Evolutionary conservation across 1,140 invertebrate genomes (phyloP).

Genomic region (Phocides pigmalion): DNA sequence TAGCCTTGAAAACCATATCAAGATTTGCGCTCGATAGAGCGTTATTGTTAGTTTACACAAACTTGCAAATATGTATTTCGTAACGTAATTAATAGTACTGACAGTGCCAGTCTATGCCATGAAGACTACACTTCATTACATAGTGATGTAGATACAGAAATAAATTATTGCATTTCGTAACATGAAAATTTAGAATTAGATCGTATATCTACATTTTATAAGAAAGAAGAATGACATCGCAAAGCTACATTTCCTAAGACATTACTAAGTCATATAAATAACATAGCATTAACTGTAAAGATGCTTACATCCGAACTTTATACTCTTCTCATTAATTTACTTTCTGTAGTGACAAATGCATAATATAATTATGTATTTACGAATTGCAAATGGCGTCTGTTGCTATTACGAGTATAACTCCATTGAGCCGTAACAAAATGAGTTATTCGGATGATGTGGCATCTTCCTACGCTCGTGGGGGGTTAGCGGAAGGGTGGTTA

Average conservation of each 20-base stretch:
- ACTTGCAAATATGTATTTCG: not conserved
- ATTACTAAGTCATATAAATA: too few species aligned
- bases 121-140: too few species aligned
- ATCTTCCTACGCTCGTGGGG: slow-evolving; percentile 56
- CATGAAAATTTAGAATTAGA: too few species aligned
- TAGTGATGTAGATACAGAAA: too few species aligned
- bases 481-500: slow-evolving; percentile 38
- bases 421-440: slow-evolving; percentile 53
- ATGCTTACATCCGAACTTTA: too few species aligned
- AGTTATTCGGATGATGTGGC: slow-evolving; percentile 59
- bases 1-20: not conserved
- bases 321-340: too few species aligned
- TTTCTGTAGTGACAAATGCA: not conserved
- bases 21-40: not conserved
- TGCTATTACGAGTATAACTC: slow-evolving; percentile 25
- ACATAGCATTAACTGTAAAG: too few species aligned
- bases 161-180: too few species aligned
- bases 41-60: not conserved
- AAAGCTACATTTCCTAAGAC: too few species aligned
- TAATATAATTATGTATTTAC: slow-evolving; percentile 11
- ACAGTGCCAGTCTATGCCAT: too few species aligned
- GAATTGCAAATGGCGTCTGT: slow-evolving; percentile 5
- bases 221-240: too few species aligned
- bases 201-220: not conserved
- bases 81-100: not conserved